Base-by-base conservation (phyloP, 2,888 invertebrate genomes). In the Congeria kusceri region DNA sequence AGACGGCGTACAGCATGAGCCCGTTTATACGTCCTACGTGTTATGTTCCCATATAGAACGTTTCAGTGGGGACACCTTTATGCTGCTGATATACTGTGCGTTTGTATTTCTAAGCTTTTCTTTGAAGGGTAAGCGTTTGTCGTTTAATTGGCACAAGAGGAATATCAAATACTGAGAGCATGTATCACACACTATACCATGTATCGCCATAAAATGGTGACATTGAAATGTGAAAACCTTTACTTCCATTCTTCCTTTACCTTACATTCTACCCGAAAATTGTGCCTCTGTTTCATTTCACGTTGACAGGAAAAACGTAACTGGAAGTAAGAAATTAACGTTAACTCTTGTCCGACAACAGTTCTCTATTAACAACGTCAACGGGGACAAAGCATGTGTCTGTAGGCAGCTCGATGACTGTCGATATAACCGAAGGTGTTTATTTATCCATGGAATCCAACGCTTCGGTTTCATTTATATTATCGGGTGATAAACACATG, bases 371-470 rank as follows among this genome's bases (percentile, higher is more conserved):
- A n/a, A 64, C 64, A 13, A 57, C 67, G 15, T 73, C 73, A 44
- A 79, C 71, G 25, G 25, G n/a, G 5, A 59, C 71, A 11, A 39
- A 53, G 47, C 20, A 46, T 32, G 28, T 56, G n/a, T 20, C 57
- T 9, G 62, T 80, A 9, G n/a, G 9, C 9, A 39, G 20, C 27
- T 25, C 32, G 20, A 18, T n/a, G n/a, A n/a, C n/a, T n/a, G 70
- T 83, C 65, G 68, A 77, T 20, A 18, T 80, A 11, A 9, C 29
- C 5, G 65, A 75, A 0, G 72, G 53, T 25, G 80, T 77, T 44
- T 77, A 77, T 28, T n/a, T 83, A 2, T 64, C 83, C 11, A 25
- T 83, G 15, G 75, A 77, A 64, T 47, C 80, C 27, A 75, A 80
- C 46, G 29, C 47, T 23, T 77, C 83, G 20, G 66, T 83, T n/a